A percentile compares a stretch with the other conserved stretches of the same genome.
Evolutionary conservation across 35 echinoderm and acorn worm genomes (phyloP).

Genomic region (Ophioderma brevispina): DNA sequence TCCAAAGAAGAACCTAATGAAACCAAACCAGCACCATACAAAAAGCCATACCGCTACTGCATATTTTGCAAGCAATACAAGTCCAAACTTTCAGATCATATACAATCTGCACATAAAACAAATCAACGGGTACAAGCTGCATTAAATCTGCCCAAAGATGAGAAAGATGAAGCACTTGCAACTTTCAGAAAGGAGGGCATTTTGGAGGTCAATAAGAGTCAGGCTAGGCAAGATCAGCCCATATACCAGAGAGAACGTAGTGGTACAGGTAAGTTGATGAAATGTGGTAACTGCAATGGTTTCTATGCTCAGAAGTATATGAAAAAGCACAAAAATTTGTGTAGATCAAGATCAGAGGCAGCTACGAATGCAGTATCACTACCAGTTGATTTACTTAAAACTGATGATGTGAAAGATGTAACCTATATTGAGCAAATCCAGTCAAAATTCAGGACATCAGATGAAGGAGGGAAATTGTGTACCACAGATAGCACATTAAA

Average conservation of each 20-base stretch:
- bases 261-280: not conserved
- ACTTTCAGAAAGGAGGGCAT: conserved; percentile 54
- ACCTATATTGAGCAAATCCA: conserved; percentile 31
- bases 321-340: conserved; percentile 20
- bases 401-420: not conserved
- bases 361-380: not conserved
- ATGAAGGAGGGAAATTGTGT: not conserved
- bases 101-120: not conserved
- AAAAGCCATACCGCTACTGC: not conserved
- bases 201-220: conserved; percentile 29
- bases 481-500: too few species aligned
- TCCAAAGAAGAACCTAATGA: too few species aligned
- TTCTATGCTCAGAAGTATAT: conserved; percentile 38
- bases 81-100: not conserved
- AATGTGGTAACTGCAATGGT: conserved; percentile 22
- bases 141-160: conserved; percentile 10
- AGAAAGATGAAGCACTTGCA: not conserved
- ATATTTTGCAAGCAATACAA: not conserved
- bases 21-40: not conserved
- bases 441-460: conserved; percentile 45
- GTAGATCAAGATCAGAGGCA: conserved; percentile 1
- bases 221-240: not conserved
- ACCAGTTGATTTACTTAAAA: too few species aligned
- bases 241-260: conserved; percentile 21
- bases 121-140: not conserved